These are phyloP conservation scores for Pterophyllum scalare DNA, from an alignment of 2,113 vertebrate species.

Conservation along the genomic window DNA sequence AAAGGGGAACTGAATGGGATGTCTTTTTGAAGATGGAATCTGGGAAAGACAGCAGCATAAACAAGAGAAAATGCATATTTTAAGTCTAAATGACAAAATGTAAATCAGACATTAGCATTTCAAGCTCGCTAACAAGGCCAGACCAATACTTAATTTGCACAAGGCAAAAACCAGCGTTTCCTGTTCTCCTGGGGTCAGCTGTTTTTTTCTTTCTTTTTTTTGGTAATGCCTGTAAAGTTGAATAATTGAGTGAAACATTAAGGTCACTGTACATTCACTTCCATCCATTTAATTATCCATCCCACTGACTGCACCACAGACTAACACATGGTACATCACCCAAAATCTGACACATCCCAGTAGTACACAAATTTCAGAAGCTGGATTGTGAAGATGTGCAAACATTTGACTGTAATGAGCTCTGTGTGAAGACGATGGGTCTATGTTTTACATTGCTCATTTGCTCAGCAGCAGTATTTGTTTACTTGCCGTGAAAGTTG, in stretches of 20 bases:
- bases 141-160: constrained; percentile 52
- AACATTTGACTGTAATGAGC: neutral
- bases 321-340: neutral
- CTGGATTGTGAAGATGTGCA: neutral
- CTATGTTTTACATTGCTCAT: neutral
- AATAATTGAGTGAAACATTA: constrained; percentile 10
- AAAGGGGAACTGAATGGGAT: constrained; percentile 37
- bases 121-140: constrained; percentile 65
- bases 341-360: neutral
- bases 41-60: constrained; percentile 47
- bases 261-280: neutral
- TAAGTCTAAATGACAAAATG: constrained; percentile 67
- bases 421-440: neutral
- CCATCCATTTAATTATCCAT: neutral
- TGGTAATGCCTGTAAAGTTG: constrained; percentile 1
- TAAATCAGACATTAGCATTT: constrained; percentile 74
- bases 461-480: neutral
- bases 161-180: neutral
- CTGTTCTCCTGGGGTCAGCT: constrained; percentile 14
- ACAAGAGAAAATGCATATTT: constrained; percentile 70
- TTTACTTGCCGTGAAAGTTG: neutral
- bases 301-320: neutral
- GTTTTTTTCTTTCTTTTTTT: neutral
- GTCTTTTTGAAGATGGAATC: constrained; percentile 57
- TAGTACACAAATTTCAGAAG: neutral